Evolutionary conservation across 2,113 vertebrate genomes (phyloP), one percentile per base, ranked within the genome.

Genomic region (Anarhynchus alexandrinus): DNA sequence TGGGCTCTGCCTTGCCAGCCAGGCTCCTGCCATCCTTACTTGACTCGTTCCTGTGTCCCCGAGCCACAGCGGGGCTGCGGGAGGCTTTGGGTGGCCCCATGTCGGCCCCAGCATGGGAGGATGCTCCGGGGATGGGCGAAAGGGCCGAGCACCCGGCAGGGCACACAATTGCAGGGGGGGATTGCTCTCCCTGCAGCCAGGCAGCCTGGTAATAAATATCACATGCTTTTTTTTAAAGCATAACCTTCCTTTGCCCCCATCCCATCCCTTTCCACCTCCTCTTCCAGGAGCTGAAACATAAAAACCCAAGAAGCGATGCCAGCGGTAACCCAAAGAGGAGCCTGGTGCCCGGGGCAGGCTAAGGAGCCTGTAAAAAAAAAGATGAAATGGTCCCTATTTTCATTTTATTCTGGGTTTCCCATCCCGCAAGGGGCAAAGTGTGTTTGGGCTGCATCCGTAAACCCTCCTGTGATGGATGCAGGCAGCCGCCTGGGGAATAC

Each of bases 371-470:
- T 43, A 32, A 57, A 23, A 32, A 30, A 12, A 57, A 16, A 26
- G 6, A 11, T 8, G 0, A 40, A 73, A 45, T 10, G 1, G 4
- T 12, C 40, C 40, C 34, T 25, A 6, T 73, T 86, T 80, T 47
- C 18, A 10, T 40, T 90, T 69, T n/a, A 45, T 69, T 29, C 26
- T 7, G 57, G 2, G 5, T 86, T 93, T 86, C 25, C 36, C 49
- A 19, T 49, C 43, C 58, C 3, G 0, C n/a, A 22, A 42, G 5
- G 36, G 32, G 6, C 7, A 2, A 74, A 1, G 16, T 13, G 0
- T 6, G 61, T 47, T 45, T 22, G 49, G 64, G 62, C n/a, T 43
- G 51, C 42, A 34, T 55, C 73, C 3, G 0, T 12, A n/a, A 47
- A 40, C 47, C 90, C 84, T 51, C 6, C 0, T 52, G 78, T 64